A percentile compares a stretch with the other conserved stretches of the same genome.
These are phyloP conservation scores for Gadus macrocephalus DNA, from an alignment of 2,113 vertebrate genomes.

Conservation along the genomic window DNA sequence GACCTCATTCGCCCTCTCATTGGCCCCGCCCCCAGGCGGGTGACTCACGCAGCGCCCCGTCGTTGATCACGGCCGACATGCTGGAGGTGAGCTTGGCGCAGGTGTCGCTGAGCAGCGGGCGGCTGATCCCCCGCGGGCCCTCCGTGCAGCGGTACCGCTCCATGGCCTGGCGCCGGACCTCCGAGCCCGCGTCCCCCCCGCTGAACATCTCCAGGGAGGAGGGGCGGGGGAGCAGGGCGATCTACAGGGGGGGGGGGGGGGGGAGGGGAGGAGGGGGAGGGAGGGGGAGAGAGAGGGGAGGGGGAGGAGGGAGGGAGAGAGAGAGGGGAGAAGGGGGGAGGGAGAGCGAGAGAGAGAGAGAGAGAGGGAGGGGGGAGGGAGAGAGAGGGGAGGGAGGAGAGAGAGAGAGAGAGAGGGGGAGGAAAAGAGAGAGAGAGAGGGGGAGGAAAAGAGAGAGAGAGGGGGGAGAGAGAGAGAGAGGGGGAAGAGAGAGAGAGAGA, in stretches of 20 bases:
- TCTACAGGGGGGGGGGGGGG: slow-evolving; percentile 55
- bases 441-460: no score
- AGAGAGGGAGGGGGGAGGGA: no score
- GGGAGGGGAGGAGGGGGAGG: background rate
- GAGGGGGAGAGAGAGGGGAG: background rate
- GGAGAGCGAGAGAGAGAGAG: no score
- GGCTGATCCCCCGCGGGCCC: slow-evolving; percentile 70
- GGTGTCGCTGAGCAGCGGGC: slow-evolving; percentile 70
- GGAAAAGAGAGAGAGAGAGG: no score
- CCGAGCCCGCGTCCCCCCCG: slow-evolving; percentile 75
- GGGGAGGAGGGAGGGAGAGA: no score
- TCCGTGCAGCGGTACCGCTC: slow-evolving; percentile 87
- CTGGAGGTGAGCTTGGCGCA: slow-evolving; percentile 85
- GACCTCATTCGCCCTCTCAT: no score
- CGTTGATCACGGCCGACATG: slow-evolving; percentile 83
- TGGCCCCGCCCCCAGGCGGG: no score
- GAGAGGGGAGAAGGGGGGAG: no score
- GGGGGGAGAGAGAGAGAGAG: no score
- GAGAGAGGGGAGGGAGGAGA: no score
- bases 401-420: no score
- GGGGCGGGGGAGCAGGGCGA: slow-evolving; percentile 84
- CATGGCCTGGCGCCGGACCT: slow-evolving; percentile 77
- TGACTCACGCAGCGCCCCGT: slow-evolving; percentile 86
- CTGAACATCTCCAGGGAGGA: slow-evolving; percentile 91
- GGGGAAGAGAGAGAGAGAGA: no score